phyloP scores from a whole-genome alignment of 2,888 invertebrate genomes.

The Lithodes maja region DNA sequence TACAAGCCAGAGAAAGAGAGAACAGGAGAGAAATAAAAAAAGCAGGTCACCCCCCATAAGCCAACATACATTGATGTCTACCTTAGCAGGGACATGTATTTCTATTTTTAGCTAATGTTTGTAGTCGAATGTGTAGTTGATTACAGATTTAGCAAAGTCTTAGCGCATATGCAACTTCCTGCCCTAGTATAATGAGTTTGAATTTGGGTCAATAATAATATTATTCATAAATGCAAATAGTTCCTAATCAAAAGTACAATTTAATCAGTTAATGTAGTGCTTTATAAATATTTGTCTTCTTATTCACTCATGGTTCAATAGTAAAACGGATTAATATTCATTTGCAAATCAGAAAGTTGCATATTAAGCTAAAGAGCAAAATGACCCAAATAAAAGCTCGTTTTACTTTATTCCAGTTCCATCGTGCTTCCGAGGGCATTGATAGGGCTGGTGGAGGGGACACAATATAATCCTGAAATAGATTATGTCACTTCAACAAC shows the following conservation, averaged over 20 bases:
- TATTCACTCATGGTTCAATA: background rate
- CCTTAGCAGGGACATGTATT: too few relatives aligned
- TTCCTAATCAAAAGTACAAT: too few relatives aligned
- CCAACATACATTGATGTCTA: too few relatives aligned
- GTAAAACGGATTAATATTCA: background rate
- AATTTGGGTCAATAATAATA: conserved; percentile 53
- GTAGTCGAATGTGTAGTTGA: too few relatives aligned
- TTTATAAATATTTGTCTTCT: background rate
- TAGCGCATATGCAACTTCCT: conserved; percentile 49
- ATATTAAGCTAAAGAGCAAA: conserved; percentile 29
- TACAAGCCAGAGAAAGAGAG: too few relatives aligned
- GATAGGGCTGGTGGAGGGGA: background rate
- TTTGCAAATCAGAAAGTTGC: conserved; percentile 41
- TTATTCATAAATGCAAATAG: background rate
- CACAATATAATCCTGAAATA: background rate
- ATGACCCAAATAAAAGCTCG: conserved; percentile 58
- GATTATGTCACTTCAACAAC: background rate
- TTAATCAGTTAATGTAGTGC: too few relatives aligned
- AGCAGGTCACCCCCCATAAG: too few relatives aligned
- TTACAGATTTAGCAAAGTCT: too few relatives aligned
- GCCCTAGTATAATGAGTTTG: conserved; percentile 51
- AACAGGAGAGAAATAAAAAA: too few relatives aligned
- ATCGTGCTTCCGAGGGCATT: background rate
- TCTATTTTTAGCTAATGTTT: too few relatives aligned
- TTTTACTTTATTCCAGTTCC: conserved; percentile 51